phyloP scores from a whole-genome alignment of 2,113 vertebrate species.

The Ptyas mucosa region DNA sequence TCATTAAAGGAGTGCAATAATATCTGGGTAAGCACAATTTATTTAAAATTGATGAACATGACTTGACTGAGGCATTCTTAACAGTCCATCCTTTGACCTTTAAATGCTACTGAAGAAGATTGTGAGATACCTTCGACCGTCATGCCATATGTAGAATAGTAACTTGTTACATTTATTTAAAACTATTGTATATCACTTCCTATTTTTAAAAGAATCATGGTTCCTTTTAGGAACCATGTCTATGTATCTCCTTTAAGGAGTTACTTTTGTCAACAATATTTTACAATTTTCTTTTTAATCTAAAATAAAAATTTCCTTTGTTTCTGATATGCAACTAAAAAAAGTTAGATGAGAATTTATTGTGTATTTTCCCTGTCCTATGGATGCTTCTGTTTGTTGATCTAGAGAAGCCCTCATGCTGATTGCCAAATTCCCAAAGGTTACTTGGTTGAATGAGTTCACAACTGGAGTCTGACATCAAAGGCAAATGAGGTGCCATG shows the following conservation, averaged over 20 bases:
- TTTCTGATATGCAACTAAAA: background rate
- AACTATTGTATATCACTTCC: background rate
- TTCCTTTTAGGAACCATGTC: background rate
- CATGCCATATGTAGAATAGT: background rate
- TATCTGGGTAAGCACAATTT: background rate
- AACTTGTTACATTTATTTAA: background rate
- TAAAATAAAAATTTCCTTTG: background rate
- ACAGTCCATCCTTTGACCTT: background rate
- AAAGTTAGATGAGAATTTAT: background rate
- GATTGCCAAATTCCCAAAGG: background rate
- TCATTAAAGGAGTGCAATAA: background rate
- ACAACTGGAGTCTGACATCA: background rate
- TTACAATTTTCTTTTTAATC: background rate
- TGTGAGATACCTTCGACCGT: background rate
- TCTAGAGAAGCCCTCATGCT: background rate
- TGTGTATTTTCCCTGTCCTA: background rate
- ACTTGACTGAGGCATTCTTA: background rate
- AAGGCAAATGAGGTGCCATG: background rate
- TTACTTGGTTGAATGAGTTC: background rate
- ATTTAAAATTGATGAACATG: background rate
- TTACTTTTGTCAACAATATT: background rate
- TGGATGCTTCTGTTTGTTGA: background rate
- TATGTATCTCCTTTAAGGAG: background rate
- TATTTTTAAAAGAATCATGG: background rate
- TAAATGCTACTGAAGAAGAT: background rate